Base-by-base conservation (phyloP, 2,888 invertebrate genomes). In the Mylabris sibirica region DNA sequence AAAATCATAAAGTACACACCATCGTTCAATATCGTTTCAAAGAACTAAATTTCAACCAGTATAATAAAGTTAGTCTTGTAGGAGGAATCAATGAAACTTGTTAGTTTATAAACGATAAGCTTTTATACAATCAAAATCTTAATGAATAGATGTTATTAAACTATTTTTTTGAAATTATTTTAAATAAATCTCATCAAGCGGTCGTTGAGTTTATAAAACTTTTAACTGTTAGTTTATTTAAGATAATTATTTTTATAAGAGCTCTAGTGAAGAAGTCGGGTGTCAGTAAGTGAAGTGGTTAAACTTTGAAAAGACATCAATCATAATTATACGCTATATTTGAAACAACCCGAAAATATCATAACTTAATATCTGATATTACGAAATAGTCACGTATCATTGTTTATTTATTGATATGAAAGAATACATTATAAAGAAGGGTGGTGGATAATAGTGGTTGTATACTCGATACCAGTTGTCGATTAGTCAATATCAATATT, bases 401-500 rank as follows among this genome's bases (percentile, higher is more conserved):
- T 12, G 49, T 49, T 57, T 22, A 20, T 57, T 57, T 53, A 8
- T 1, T 53, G 11, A 11, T 53, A 22, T 17, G 20, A 22, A 53
- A 53, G 20, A 53, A 44, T 17, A 44, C 41, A 41, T 0, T 12
- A 12, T 38, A 38, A 14, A 41, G 44, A n/a, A 4, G 3, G n/a
- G 17, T 44, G n/a, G 17, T 41, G n/a, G 49, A 8, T 17, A n/a
- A 44, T 44, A 5, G 20, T 53, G 20, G 17, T 44, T 44, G 44
- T 38, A 12, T 38, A 38, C 8, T 17, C 11, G 22, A 12, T 57
- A 22, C 12, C 24, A 57, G 57, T 57, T 57, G 57, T 57, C 57
- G 57, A 57, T 57, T 57, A 57, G 57, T 57, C 57, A 57, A 24
- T 14, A 57, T 57, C 57, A 57, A 57, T 57, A 57, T 24, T 57